Base-by-base conservation (phyloP, 2,113 vertebrate genomes). In the Scolopax mira region DNA sequence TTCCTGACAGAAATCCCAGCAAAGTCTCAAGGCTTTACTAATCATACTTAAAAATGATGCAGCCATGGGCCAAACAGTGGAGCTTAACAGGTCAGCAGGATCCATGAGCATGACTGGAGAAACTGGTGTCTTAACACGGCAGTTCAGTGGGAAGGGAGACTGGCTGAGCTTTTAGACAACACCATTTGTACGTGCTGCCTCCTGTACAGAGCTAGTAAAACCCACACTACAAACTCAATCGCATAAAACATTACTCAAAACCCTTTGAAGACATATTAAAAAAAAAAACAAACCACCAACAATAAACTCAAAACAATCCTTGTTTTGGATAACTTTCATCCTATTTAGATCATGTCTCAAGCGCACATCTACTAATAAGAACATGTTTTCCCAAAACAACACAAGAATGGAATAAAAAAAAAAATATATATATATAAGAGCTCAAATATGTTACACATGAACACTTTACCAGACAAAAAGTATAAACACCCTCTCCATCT, bases 201-300 rank as follows among this genome's bases (percentile, higher is more conserved):
- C n/a, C 62, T 67, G 17, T 44, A 72, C 9, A 15, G 33, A 85
- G 84, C 44, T 19, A 27, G 41, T 66, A 70, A 95, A 88, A 71
- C 49, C 51, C 75, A 83, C 33, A 25, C 41, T 62, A 78, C 35
- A 88, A 86, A 94, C 39, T 84, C 44, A 52, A 35, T 71, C 60
- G 39, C 58, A 66, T 72, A 89, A 93, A 94, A 71, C 3, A 2
- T 69, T 65, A 90, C 85, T 78, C 79, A 81, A 84, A 94, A 89
- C 31, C 22, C 71, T 92, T 31, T 64, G 42, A 82, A 90, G 42
- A 55, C 7, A 55, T 33, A 31, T 11, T 4, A 4, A 77, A 80
- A 81, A 81, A 3, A 71, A 80, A 77, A 80, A 81, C 72, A 4
- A 72, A 80, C 69, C 10, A 13, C 7, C 46, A 52, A 27, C 28